These are phyloP conservation scores for Anguilla anguilla DNA, from an alignment of 2,797 vertebrate genomes.

Conservation along the genomic window DNA sequence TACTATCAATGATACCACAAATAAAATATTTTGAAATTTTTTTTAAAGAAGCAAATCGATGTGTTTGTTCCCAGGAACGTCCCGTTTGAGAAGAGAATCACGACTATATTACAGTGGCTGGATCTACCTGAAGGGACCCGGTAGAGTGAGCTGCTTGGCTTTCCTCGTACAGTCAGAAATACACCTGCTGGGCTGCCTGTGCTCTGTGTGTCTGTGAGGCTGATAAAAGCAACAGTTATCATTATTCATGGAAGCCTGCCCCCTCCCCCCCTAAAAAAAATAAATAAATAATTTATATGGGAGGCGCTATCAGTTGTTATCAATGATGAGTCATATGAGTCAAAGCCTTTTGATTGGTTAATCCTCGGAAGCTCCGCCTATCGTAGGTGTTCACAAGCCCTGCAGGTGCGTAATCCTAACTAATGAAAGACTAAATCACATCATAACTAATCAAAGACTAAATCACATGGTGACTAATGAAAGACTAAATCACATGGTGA, in stretches of 20 bases:
- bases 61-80: conserved; percentile 60
- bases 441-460: too few relatives aligned
- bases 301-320: not conserved
- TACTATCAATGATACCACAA: too few relatives aligned
- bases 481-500: too few relatives aligned
- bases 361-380: not conserved
- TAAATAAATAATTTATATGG: not conserved
- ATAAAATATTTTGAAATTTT: too few relatives aligned
- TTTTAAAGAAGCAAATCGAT: not conserved
- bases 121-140: conserved; percentile 75
- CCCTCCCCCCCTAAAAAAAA: too few relatives aligned
- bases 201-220: too few relatives aligned
- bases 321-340: not conserved
- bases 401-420: not conserved
- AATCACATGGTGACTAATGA: too few relatives aligned
- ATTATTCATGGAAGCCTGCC: not conserved
- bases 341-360: not conserved
- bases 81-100: conserved; percentile 75
- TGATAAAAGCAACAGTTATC: too few relatives aligned
- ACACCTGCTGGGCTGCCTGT: too few relatives aligned
- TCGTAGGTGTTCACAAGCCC: not conserved
- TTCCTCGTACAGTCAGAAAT: not conserved
- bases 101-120: conserved; percentile 81
- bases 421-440: too few relatives aligned
- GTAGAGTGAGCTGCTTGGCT: conserved; percentile 63